These are phyloP conservation scores for Rhinoraja longicauda DNA, from an alignment of 2,797 vertebrate species.

Conservation along the genomic window DNA sequence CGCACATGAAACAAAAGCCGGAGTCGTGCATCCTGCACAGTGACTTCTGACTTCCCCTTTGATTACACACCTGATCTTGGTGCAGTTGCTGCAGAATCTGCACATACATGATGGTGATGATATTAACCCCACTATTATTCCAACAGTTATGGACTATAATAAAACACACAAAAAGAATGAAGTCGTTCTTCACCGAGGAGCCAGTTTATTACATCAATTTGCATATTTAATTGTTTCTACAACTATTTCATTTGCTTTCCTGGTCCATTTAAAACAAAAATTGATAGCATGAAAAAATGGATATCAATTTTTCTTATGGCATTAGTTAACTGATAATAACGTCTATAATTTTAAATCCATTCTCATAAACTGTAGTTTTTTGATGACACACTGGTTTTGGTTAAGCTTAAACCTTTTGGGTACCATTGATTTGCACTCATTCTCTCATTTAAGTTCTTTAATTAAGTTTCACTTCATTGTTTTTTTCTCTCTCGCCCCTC, in stretches of 20 bases:
- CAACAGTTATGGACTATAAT: background rate
- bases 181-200: background rate
- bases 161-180: background rate
- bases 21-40: background rate
- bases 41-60: background rate
- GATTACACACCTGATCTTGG: background rate
- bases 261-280: background rate
- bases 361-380: background rate
- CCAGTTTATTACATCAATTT: background rate
- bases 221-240: background rate
- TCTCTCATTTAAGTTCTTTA: slow-evolving; percentile 34
- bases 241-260: slow-evolving; percentile 4
- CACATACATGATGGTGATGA: background rate
- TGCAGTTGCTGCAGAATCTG: background rate
- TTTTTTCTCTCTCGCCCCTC: background rate
- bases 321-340: slow-evolving; percentile 35
- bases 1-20: background rate
- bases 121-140: background rate
- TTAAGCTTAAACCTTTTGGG: slow-evolving; percentile 5
- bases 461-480: slow-evolving; percentile 30
- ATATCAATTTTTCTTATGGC: background rate
- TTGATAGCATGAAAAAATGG: background rate
- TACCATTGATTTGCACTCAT: slow-evolving; percentile 20
- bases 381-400: background rate
- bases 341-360: slow-evolving; percentile 9